phyloP scores from a whole-genome alignment of 2,113 vertebrate genomes.

The Boulengerochromis microlepis region DNA sequence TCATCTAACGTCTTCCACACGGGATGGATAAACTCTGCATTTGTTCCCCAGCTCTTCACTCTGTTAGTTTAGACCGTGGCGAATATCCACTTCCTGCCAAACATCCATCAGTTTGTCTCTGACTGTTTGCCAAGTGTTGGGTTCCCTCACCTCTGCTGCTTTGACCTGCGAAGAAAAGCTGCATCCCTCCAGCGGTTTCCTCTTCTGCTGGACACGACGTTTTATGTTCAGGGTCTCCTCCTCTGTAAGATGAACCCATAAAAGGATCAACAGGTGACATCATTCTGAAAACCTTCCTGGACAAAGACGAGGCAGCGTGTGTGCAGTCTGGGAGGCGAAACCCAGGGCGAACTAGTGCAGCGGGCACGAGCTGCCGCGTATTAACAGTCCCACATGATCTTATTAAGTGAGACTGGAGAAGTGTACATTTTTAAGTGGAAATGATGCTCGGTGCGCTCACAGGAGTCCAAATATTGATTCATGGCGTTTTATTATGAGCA shows the following conservation, averaged over 20 bases:
- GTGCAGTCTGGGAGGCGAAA: background rate
- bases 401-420: background rate
- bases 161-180: slow-evolving; percentile 15
- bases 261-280: background rate
- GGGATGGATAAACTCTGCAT: background rate
- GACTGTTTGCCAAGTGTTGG: background rate
- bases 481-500: background rate
- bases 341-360: background rate
- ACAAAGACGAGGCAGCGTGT: background rate
- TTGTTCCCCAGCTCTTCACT: background rate
- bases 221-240: slow-evolving; percentile 43
- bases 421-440: background rate
- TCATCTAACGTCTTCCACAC: background rate
- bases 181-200: slow-evolving; percentile 40
- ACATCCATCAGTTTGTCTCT: background rate
- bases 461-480: background rate
- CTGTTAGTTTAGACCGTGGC: background rate
- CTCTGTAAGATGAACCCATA: background rate
- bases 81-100: background rate
- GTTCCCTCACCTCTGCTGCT: slow-evolving; percentile 51
- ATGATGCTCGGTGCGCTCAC: rapidly evolving
- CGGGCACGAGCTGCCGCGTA: background rate
- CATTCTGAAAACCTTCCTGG: background rate
- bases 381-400: background rate
- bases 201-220: slow-evolving; percentile 55